phyloP scores from a whole-genome alignment of 2,113 vertebrate genomes.

The Colaptes auratus region DNA sequence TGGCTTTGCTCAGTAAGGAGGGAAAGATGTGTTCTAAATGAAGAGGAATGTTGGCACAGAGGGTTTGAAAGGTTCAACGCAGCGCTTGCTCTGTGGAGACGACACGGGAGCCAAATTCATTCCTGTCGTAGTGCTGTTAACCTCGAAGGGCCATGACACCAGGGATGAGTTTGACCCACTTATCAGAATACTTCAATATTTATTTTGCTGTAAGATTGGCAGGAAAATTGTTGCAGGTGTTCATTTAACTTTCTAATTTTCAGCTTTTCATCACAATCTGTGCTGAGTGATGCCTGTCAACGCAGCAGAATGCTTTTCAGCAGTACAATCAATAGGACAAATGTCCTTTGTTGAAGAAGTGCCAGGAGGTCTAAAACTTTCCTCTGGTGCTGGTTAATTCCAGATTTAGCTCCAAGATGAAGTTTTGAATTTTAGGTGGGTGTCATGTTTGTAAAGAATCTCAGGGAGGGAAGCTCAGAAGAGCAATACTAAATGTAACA shows the following conservation, averaged over 20 bases:
- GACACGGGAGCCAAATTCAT: constrained; percentile 20
- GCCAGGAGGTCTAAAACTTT: constrained; percentile 39
- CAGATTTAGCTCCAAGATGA: neutral
- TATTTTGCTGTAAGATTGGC: constrained; percentile 66
- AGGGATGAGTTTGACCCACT: constrained; percentile 61
- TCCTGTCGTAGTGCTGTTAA: neutral
- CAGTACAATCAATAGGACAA: constrained; percentile 63
- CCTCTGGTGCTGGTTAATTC: constrained; percentile 24
- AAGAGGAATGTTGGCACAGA: constrained; percentile 52
- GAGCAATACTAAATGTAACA: neutral
- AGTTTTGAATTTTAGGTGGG: neutral
- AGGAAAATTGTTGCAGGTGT: constrained; percentile 67
- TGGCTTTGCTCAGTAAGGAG: constrained; percentile 18
- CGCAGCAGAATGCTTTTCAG: constrained; percentile 69
- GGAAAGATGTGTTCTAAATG: constrained; percentile 51
- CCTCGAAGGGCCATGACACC: constrained; percentile 36
- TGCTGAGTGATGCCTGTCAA: constrained; percentile 73
- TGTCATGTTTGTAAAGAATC: neutral
- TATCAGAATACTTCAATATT: constrained; percentile 64
- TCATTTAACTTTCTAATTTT: constrained; percentile 69
- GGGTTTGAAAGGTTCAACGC: constrained; percentile 7
- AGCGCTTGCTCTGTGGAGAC: constrained; percentile 29
- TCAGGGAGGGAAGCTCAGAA: neutral
- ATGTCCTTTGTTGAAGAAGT: constrained; percentile 66
- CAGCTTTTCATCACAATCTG: constrained; percentile 58